A percentile compares a stretch with the other conserved stretches of the same genome.
Conservation (phyloP, 2,113 vertebrate species). For the Prochilodus magdalenae region DNA sequence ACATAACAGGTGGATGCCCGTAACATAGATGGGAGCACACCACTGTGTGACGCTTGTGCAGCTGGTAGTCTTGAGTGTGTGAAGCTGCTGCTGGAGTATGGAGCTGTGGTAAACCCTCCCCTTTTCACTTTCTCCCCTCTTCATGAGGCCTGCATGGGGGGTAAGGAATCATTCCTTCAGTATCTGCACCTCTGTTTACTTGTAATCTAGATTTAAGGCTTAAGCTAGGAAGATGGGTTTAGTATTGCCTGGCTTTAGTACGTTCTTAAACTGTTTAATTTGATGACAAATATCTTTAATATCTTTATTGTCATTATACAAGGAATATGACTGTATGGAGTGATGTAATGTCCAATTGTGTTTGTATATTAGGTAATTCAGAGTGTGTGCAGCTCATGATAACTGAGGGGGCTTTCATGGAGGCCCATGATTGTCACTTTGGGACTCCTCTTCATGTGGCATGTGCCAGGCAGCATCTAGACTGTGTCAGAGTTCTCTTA, state of each 20-base stretch:
- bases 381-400: slow-evolving; percentile 91
- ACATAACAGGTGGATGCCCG: slow-evolving; percentile 86
- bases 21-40: slow-evolving; percentile 93
- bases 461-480: slow-evolving; percentile 85
- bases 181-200: too few relatives aligned
- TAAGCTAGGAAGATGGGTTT: too few relatives aligned
- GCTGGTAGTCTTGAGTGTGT: slow-evolving; percentile 88
- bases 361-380: slow-evolving; percentile 78
- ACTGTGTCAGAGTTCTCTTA: slow-evolving; percentile 88
- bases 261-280: too few relatives aligned
- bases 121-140: slow-evolving; percentile 88
- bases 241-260: neutral
- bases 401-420: slow-evolving; percentile 85
- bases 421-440: slow-evolving; percentile 92
- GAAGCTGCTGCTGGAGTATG: slow-evolving; percentile 81
- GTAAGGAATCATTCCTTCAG: slow-evolving; percentile 64
- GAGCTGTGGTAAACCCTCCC: slow-evolving; percentile 87
- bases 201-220: too few relatives aligned
- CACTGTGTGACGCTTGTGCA: slow-evolving; percentile 89
- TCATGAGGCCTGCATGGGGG: slow-evolving; percentile 94
- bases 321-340: too few relatives aligned
- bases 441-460: slow-evolving; percentile 93
- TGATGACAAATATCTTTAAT: neutral
- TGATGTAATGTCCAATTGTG: neutral
- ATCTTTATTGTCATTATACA: too few relatives aligned